These are phyloP conservation scores for Varanus salvator DNA, from an alignment of 2,113 vertebrate species.

Conservation along the genomic window DNA sequence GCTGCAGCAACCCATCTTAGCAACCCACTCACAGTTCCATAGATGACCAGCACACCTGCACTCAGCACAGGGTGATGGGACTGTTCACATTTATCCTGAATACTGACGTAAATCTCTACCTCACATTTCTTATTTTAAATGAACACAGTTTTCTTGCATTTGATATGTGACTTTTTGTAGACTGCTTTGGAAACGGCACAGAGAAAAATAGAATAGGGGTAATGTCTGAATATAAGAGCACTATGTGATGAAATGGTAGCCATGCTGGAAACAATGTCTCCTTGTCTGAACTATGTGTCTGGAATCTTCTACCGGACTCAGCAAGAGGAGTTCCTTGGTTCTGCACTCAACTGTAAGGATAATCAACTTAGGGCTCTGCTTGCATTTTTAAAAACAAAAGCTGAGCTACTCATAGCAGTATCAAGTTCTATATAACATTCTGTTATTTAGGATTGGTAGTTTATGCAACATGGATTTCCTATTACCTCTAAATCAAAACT, in stretches of 20 bases:
- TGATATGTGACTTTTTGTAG: neutral
- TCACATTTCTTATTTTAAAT: constrained; percentile 6
- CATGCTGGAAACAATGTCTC: neutral
- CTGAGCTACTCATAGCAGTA: neutral
- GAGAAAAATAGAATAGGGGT: neutral
- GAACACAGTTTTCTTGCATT: neutral
- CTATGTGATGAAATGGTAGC: neutral
- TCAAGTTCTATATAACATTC: neutral
- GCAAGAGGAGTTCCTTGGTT: neutral
- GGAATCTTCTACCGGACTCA: neutral
- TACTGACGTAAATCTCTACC: neutral
- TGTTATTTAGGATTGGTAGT: neutral
- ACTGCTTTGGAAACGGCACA: neutral
- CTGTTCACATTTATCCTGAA: neutral
- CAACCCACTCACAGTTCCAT: neutral
- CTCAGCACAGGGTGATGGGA: neutral
- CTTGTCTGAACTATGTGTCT: neutral
- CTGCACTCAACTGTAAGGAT: neutral
- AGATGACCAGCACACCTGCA: neutral
- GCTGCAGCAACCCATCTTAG: neutral
- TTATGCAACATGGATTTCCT: neutral
- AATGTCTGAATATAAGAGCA: neutral
- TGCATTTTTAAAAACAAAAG: neutral
- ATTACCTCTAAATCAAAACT: constrained; percentile 90
- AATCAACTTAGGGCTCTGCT: neutral